Conservation (phyloP, 2,113 vertebrate genomes). For the Ctenodactylus gundi region DNA sequence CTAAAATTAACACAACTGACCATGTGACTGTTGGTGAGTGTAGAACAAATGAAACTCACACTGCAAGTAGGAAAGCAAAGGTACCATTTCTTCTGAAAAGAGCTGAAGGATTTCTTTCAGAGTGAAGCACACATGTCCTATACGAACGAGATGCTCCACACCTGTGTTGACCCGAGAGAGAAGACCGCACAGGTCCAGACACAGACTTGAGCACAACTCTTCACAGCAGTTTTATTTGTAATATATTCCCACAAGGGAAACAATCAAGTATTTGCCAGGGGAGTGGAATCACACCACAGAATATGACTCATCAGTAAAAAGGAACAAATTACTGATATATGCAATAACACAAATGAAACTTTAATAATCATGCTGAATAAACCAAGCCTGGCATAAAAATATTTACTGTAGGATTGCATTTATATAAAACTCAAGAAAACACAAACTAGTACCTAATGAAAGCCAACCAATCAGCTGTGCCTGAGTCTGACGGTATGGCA, state of each 20-base stretch:
- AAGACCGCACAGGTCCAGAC: not conserved
- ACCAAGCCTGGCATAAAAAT: not conserved
- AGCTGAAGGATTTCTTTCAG: not conserved
- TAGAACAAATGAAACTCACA: not conserved
- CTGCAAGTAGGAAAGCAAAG: not conserved
- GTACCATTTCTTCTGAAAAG: not conserved
- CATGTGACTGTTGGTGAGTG: not conserved
- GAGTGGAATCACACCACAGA: not conserved
- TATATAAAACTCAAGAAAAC: not conserved
- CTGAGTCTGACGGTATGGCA: not conserved
- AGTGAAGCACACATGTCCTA: not conserved
- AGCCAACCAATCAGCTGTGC: not conserved
- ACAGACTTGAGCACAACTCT: not conserved
- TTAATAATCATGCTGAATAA: conserved; percentile 5
- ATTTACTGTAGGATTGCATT: not conserved
- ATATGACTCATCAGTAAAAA: not conserved
- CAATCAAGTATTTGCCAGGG: not conserved
- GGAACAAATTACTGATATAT: not conserved
- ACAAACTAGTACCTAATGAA: not conserved
- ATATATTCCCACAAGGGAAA: not conserved
- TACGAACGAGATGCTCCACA: not conserved
- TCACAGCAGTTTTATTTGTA: not conserved
- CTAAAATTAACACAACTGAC: not conserved
- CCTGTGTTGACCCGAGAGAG: not conserved
- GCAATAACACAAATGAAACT: not conserved